These are phyloP conservation scores for Cantharis nigra DNA, from an alignment of 2,888 invertebrate species.

Conservation along the genomic window DNA sequence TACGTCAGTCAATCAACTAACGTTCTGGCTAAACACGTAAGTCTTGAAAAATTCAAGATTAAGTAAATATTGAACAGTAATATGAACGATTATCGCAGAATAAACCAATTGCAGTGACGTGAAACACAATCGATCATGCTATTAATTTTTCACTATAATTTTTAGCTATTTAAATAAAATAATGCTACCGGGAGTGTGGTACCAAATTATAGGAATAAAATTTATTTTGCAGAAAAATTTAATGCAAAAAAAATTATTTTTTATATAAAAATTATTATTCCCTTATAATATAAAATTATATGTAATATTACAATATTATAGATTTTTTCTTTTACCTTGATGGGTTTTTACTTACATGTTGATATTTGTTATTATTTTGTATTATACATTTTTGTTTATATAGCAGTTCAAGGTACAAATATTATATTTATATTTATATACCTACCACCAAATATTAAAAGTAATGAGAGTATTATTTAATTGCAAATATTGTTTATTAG, in stretches of 20 bases:
- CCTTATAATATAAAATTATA: background rate
- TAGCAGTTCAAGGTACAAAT: background rate
- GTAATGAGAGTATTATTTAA: too few species aligned
- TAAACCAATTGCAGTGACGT: slow-evolving; percentile 14
- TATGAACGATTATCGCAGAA: slow-evolving; percentile 9
- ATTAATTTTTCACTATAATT: background rate
- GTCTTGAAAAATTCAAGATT: slow-evolving; percentile 5
- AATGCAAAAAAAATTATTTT: too few species aligned
- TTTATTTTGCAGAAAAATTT: too few species aligned
- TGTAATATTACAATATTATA: background rate
- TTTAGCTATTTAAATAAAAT: background rate
- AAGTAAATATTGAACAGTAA: slow-evolving; percentile 10
- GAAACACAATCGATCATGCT: background rate
- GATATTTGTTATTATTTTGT: background rate
- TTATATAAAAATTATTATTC: too few species aligned
- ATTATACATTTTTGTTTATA: background rate
- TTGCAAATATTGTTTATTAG: background rate
- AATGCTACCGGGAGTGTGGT: background rate
- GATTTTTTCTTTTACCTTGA: background rate
- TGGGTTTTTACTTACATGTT: background rate
- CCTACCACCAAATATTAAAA: background rate
- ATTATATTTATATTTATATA: background rate
- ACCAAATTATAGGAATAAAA: background rate
- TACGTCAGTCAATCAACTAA: background rate
- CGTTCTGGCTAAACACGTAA: background rate